Conservation (phyloP, 2,113 vertebrate genomes). For the Coregonus clupeaformis region DNA sequence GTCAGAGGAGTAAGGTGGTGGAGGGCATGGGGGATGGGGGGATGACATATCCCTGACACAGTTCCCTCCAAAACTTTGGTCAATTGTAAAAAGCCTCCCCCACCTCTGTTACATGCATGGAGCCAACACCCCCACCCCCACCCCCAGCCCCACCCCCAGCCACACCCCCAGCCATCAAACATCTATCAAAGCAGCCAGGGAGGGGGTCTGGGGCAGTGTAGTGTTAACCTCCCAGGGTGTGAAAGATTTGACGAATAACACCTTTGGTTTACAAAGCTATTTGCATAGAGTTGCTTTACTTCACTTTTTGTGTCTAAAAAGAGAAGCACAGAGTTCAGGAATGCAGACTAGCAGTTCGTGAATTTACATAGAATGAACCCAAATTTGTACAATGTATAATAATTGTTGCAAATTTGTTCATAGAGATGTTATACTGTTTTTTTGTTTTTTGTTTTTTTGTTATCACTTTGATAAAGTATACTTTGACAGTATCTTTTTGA, state of each 20-base stretch:
- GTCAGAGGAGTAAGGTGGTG: not conserved
- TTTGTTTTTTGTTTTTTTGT: too few species aligned
- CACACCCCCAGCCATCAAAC: conserved; percentile 45
- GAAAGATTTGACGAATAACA: conserved; percentile 50
- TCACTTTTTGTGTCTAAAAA: too few species aligned
- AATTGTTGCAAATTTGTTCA: too few species aligned
- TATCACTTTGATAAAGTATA: too few species aligned
- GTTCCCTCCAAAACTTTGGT: conserved; percentile 70
- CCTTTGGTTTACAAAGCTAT: not conserved
- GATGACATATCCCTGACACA: not conserved
- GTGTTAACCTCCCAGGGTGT: conserved; percentile 54
- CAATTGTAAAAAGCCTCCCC: conserved; percentile 52
- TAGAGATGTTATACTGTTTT: too few species aligned
- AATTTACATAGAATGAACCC: too few species aligned
- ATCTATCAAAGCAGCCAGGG: conserved; percentile 47
- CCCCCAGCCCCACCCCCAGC: too few species aligned
- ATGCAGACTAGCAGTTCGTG: too few species aligned
- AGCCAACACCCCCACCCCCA: conserved; percentile 40
- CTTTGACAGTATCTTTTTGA: too few species aligned
- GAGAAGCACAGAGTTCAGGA: too few species aligned
- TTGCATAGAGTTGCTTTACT: too few species aligned
- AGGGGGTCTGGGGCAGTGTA: conserved; percentile 28
- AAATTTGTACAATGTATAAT: too few species aligned
- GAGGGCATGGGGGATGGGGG: not conserved
- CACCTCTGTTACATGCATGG: conserved; percentile 38